Evolutionary conservation across 2,888 invertebrate genomes (phyloP).

Genomic region (Ennomos fuscantarius): DNA sequence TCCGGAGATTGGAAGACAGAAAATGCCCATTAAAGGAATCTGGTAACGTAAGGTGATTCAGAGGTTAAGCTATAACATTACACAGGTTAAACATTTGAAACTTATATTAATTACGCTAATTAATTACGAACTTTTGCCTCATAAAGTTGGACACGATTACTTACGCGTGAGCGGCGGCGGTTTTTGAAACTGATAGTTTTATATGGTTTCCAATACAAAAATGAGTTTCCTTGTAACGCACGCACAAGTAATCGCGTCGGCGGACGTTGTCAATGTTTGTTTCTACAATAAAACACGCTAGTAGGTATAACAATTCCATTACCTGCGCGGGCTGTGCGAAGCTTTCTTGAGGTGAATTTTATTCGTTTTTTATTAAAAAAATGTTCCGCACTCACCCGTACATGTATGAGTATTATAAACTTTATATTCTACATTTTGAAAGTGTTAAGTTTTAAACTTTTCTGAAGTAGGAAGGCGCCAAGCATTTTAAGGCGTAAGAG

Average conservation of each 20-base stretch:
- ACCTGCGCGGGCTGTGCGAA: constrained; percentile 18
- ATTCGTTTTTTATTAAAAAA: not conserved
- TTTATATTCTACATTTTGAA: constrained; percentile 13
- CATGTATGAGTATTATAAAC: constrained; percentile 10
- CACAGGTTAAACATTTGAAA: constrained; percentile 40
- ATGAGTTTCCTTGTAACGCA: constrained; percentile 25
- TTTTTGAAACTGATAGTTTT: constrained; percentile 22
- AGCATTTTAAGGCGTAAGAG: no score
- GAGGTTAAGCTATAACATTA: constrained; percentile 40
- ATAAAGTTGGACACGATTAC: not conserved
- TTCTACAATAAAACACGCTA: constrained; percentile 2
- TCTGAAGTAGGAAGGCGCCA: constrained; percentile 3
- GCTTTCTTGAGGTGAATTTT: constrained; percentile 6
- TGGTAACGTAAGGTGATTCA: constrained; percentile 68
- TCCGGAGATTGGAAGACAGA: constrained; percentile 62
- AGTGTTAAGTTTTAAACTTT: constrained; percentile 12
- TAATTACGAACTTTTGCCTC: constrained; percentile 39
- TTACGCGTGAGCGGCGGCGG: constrained; percentile 20
- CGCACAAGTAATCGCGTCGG: constrained; percentile 2
- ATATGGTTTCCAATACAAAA: constrained; percentile 30
- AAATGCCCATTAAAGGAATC: constrained; percentile 72
- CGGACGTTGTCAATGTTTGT: not conserved
- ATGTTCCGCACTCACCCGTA: constrained; percentile 4
- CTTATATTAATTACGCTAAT: constrained; percentile 55
- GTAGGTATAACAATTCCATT: constrained; percentile 8